A percentile compares a stretch with the other conserved stretches of the same genome.
These are phyloP conservation scores for Ganaspis sp. DNA, from an alignment of 1,140 invertebrate species.

Conservation along the genomic window DNA sequence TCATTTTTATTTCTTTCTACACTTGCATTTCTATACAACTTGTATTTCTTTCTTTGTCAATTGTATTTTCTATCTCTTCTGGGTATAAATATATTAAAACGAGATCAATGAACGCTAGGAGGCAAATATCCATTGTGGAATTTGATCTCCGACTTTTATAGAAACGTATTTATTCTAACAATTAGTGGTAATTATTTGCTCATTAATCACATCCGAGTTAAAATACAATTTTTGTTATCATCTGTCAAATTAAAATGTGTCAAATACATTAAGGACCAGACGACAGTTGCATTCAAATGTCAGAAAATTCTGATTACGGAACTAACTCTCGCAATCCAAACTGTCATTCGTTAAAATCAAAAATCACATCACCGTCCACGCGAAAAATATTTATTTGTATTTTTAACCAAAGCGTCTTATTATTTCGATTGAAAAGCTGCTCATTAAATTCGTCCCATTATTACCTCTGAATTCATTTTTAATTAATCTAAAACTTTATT, in stretches of 20 bases:
- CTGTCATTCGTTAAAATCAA: not conserved
- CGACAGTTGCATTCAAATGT: conserved; percentile 6
- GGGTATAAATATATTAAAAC: not conserved
- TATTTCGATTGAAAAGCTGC: too few relatives aligned
- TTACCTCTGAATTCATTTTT: too few relatives aligned
- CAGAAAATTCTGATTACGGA: not conserved
- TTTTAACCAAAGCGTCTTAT: not conserved
- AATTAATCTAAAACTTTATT: too few relatives aligned
- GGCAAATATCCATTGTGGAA: not conserved
- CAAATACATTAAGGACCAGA: conserved; percentile 37
- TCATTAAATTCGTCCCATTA: too few relatives aligned
- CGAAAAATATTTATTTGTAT: not conserved
- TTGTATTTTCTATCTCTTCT: too few relatives aligned
- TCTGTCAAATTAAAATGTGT: conserved; percentile 22
- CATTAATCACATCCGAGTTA: not conserved
- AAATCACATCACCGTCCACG: not conserved
- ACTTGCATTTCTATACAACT: too few relatives aligned
- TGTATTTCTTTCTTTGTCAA: too few relatives aligned
- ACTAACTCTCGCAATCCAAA: not conserved
- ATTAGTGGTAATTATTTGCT: not conserved
- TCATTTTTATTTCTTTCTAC: too few relatives aligned
- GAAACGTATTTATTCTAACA: not conserved
- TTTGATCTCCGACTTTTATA: not conserved
- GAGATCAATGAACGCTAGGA: not conserved
- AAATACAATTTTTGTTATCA: not conserved